Conservation (phyloP, 2,113 vertebrate genomes). For the Tapirus terrestris region DNA sequence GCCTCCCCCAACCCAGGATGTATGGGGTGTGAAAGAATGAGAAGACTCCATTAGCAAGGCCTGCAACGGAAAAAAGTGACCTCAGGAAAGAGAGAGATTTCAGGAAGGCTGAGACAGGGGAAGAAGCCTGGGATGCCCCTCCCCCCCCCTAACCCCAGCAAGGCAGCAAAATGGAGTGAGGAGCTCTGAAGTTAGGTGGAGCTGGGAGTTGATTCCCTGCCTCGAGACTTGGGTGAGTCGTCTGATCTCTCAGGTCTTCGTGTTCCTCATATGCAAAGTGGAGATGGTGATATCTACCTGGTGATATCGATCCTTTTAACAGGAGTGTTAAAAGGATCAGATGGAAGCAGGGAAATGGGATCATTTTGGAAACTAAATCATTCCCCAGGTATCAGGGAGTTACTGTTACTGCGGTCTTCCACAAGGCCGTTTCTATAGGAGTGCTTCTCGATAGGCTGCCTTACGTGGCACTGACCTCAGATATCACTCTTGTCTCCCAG, state of each 20-base stretch:
- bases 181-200: neutral
- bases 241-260: neutral
- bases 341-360: conserved; percentile 45
- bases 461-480: neutral
- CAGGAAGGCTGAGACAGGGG: neutral
- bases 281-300: neutral
- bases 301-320: conserved; percentile 51
- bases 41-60: neutral
- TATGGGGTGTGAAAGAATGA: neutral
- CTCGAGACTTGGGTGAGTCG: neutral
- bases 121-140: neutral
- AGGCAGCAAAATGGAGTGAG: neutral
- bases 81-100: neutral
- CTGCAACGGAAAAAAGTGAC: neutral
- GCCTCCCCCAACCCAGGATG: neutral
- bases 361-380: conserved; percentile 62
- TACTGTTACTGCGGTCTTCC: neutral
- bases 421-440: neutral
- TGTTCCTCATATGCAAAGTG: neutral
- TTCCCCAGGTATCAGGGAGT: conserved; percentile 35
- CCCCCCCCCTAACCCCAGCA: neutral
- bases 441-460: neutral
- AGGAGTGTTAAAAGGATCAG: conserved; percentile 56
- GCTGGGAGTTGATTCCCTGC: neutral
- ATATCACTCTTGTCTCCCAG: neutral